Conservation (phyloP, 2,113 vertebrate species). For the Chiloscyllium plagiosum region DNA sequence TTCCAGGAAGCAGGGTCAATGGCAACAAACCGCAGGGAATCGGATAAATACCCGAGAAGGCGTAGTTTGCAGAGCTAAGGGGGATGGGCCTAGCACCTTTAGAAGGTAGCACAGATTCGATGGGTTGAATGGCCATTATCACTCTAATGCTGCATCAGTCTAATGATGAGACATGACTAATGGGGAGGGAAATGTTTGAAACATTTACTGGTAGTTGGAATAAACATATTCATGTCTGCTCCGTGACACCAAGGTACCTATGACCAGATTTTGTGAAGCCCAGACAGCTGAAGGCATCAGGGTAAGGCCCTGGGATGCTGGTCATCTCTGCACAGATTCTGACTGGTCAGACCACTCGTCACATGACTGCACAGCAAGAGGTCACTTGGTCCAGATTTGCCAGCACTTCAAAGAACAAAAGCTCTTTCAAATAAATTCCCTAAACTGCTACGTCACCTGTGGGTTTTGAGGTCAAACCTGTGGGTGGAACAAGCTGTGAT, state of each 20-base stretch:
- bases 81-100: background rate
- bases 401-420: background rate
- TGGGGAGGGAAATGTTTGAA: background rate
- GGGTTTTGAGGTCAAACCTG: background rate
- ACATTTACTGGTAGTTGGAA: background rate
- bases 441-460: background rate
- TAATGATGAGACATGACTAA: background rate
- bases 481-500: background rate
- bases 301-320: too few relatives aligned
- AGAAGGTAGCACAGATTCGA: background rate
- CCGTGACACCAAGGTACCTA: background rate
- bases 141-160: background rate
- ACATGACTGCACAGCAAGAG: too few relatives aligned
- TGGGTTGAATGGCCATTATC: background rate
- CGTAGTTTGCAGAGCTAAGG: background rate
- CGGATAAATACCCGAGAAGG: background rate
- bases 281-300: background rate
- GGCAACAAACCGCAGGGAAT: background rate
- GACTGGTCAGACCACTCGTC: background rate
- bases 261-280: background rate
- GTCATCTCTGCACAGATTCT: background rate
- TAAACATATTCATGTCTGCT: background rate
- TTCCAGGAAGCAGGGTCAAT: background rate
- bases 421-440: background rate
- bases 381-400: background rate